Base-by-base conservation (phyloP, 1,140 invertebrate species). In the Cyclargus thomasi region DNA sequence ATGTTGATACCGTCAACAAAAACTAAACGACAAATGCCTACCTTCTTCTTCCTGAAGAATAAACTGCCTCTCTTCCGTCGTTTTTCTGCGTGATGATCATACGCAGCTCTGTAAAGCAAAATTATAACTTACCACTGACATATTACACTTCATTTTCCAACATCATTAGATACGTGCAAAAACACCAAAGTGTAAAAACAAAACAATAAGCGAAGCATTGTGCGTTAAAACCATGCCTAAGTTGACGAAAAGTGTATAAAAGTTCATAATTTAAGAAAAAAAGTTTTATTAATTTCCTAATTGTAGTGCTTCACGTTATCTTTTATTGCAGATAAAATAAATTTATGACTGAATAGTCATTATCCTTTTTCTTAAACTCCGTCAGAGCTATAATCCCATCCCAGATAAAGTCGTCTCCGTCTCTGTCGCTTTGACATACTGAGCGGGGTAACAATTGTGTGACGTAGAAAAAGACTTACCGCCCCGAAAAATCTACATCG, bases 21-120 rank as follows among this genome's bases (percentile, higher is more conserved):
- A 53, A 17, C 7, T 64, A 14, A 53, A 62, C 53, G 18, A 53
- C 11, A 64, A 57, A 47, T 57, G 67, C 67, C 20, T 80, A 91
- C 90, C 90, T 97, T 97, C 85, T 97, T 96, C 88, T 96, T 97
- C 70, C 96, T 94, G 79, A 97, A 97, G 92, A 97, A 97, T 59
- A 97, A 90, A 67, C 96, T 97, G 53, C 96, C 96, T 62, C 96
- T 92, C 90, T 97, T 97, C 70, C 95, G 92, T 81, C 96, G 91
- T 83, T 97, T 97, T 77, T 96, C 95, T 47, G 95, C 93, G 79
- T 95, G 94, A 80, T 94, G 93, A 79, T 96, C 95, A 75, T 95
- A 96, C n/a, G 92, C 93, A 83, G 92, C 93, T 85, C 92, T 94
- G 83, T 73, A 85, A 83, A 62, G 82, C 53, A 64, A 73, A 76